Evolutionary conservation across 2,113 vertebrate species (phyloP).

Genomic region (Poicephalus meyeri): DNA sequence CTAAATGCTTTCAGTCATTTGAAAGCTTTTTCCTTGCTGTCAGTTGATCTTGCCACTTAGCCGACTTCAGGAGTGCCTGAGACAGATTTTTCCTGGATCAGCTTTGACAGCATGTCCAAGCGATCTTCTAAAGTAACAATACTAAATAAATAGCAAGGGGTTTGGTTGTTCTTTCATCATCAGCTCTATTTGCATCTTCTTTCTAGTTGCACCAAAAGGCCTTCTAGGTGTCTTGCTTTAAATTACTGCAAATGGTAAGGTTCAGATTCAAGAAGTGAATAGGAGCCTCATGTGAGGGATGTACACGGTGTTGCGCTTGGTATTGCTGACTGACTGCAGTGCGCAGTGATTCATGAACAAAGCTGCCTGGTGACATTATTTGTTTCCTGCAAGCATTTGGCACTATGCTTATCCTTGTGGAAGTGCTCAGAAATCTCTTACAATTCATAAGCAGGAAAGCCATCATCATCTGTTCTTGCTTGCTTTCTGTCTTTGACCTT

Average conservation of each 20-base stretch:
- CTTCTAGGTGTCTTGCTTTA: neutral
- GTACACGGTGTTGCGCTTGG: neutral
- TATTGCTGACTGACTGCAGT: neutral
- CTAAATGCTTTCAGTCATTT: neutral
- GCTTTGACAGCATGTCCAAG: conserved; percentile 39
- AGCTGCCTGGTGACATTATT: neutral
- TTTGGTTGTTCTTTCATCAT: neutral
- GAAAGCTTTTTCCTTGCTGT: neutral
- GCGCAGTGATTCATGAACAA: neutral
- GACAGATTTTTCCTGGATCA: neutral
- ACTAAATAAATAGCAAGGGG: neutral
- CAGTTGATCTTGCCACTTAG: conserved; percentile 5
- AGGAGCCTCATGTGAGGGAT: neutral
- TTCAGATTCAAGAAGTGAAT: neutral
- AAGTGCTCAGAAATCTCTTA: neutral
- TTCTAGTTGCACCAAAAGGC: conserved; percentile 17
- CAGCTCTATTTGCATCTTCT: neutral
- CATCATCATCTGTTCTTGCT: neutral
- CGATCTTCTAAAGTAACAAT: neutral
- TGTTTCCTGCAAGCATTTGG: neutral
- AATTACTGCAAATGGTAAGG: neutral
- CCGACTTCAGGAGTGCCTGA: neutral
- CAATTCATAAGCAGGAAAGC: neutral
- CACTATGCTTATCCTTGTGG: neutral
- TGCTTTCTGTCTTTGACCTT: neutral